Evolutionary conservation across 2,888 invertebrate genomes (phyloP).

Genomic region (Malthinus flaveolus): DNA sequence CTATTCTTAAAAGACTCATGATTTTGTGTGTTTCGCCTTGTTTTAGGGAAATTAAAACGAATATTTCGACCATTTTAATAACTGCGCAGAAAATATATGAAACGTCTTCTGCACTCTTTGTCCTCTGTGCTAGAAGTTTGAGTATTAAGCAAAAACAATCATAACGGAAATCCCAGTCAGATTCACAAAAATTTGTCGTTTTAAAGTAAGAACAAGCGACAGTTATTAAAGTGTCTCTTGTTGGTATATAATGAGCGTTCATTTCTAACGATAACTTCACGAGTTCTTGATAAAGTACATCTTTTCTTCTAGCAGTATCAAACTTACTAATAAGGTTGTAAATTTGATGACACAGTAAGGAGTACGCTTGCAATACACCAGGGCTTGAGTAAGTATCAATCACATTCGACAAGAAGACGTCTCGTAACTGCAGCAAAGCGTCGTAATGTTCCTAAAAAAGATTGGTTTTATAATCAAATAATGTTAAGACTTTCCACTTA

Average conservation of each 20-base stretch:
- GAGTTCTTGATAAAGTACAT: neutral
- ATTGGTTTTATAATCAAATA: too few relatives aligned
- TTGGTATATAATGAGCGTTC: neutral
- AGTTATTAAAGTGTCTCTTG: neutral
- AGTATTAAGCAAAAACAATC: neutral
- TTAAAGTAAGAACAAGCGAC: constrained; percentile 7
- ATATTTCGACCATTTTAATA: constrained; percentile 9
- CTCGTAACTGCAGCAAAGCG: too few relatives aligned
- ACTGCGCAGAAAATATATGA: constrained; percentile 5
- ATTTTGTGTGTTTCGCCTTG: constrained; percentile 10
- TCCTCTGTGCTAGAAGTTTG: constrained; percentile 1
- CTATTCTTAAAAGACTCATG: too few relatives aligned
- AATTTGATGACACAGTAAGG: neutral
- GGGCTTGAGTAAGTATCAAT: too few relatives aligned
- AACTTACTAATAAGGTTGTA: constrained; percentile 8
- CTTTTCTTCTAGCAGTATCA: neutral
- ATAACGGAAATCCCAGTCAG: constrained; percentile 1
- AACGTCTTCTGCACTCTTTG: neutral
- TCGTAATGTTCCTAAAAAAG: too few relatives aligned
- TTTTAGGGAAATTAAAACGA: constrained; percentile 1
- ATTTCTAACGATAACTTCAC: constrained; percentile 4
- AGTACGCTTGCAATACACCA: constrained; percentile 1
- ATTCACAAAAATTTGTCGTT: constrained; percentile 3
- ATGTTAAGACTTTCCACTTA: too few relatives aligned
- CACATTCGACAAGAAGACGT: too few relatives aligned